Evolutionary conservation across 92 coral and sea anemone genomes (phyloP).

Genomic region (Porites rus): DNA sequence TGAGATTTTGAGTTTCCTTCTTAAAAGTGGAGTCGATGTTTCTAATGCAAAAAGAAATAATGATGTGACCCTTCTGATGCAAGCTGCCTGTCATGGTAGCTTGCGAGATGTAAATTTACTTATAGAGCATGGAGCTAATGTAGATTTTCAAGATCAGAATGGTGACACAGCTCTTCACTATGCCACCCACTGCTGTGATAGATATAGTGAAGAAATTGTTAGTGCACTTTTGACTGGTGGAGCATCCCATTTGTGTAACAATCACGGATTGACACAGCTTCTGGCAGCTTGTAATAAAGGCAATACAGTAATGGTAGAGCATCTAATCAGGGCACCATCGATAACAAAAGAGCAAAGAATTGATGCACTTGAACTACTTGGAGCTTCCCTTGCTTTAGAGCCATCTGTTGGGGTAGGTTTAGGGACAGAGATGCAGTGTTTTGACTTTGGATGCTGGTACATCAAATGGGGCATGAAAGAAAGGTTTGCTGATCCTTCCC

Average conservation of each 20-base stretch:
- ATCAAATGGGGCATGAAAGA: background rate
- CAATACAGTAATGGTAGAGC: background rate
- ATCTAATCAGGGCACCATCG: background rate
- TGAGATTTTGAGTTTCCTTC: background rate
- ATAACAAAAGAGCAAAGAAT: background rate
- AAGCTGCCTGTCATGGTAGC: background rate
- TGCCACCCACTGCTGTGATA: background rate
- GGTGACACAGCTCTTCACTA: background rate
- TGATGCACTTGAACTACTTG: background rate
- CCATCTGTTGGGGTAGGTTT: background rate
- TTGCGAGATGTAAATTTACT: background rate
- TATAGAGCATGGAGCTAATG: background rate
- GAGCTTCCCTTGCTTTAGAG: background rate
- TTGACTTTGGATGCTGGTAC: background rate
- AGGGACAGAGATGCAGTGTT: background rate
- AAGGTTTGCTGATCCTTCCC: background rate
- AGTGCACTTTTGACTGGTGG: background rate
- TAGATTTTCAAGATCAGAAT: background rate
- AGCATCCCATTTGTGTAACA: background rate
- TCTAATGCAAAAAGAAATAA: background rate
- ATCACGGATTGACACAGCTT: background rate
- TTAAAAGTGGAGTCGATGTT: background rate
- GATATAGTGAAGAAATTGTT: background rate
- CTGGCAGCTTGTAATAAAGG: background rate
- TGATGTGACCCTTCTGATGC: background rate